A percentile compares a stretch with the other conserved stretches of the same genome.
Evolutionary conservation across 2,113 vertebrate genomes (phyloP).

Genomic region (Oreocharis arfaki): DNA sequence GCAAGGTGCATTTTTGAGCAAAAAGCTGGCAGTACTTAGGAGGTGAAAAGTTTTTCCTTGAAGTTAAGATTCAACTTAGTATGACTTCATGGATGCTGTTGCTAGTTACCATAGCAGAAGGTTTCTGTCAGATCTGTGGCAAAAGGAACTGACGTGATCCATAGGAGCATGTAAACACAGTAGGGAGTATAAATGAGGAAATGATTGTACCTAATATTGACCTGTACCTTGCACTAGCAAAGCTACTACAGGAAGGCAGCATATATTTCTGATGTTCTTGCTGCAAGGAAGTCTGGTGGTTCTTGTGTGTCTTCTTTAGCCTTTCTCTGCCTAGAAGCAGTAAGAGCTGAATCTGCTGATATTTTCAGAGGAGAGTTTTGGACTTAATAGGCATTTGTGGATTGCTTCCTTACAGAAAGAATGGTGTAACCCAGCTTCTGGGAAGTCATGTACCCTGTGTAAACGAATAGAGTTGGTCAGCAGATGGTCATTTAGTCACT

Average conservation of each 20-base stretch:
- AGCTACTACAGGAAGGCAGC: background rate
- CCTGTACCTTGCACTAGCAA: background rate
- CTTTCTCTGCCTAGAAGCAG: background rate
- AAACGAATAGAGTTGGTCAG: background rate
- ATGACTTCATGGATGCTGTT: background rate
- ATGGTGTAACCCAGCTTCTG: background rate
- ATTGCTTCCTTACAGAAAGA: background rate
- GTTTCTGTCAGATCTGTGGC: background rate
- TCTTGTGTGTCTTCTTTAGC: background rate
- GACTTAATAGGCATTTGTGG: background rate
- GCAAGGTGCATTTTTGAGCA: background rate
- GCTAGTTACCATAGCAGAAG: background rate
- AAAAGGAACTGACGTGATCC: background rate
- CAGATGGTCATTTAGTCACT: background rate
- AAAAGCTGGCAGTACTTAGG: background rate
- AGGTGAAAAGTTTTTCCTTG: background rate
- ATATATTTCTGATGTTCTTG: background rate
- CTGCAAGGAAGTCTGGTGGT: background rate
- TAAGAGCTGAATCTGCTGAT: background rate
- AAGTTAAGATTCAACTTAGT: background rate
- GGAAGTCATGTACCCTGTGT: background rate
- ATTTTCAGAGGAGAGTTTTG: background rate
- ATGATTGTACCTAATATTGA: background rate
- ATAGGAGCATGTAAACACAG: fast-evolving
- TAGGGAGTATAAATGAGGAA: background rate